Base-by-base conservation (phyloP, 2,797 vertebrate species). In the Eulemur coronatus region DNA sequence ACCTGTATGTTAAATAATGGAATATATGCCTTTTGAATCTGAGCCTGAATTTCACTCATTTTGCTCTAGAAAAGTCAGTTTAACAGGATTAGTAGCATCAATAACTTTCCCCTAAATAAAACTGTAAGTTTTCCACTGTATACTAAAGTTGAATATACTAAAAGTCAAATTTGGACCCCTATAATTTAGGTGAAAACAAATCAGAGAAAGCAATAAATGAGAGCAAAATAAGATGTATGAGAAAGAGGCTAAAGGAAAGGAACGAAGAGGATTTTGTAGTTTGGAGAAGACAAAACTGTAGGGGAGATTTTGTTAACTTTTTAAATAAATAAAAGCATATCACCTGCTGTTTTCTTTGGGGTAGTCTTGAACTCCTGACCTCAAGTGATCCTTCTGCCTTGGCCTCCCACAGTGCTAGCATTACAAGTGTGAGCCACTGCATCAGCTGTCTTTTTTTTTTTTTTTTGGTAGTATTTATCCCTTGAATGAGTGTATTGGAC, bases 11-110 rank as follows among this genome's bases (percentile, higher is more conserved):
- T 72, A 10, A 82, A 41, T 17, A 70, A 52, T 75, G 88, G 89
- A 88, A 90, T 70, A 57, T 28, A 81, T 0, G 15, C 43, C 38
- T 69, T 67, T 81, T 80, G 67, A 96, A 91, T 89, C 55, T 50
- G 84, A 93, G 52, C 50, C 72, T 79, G 52, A 95, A 91, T 95
- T 63, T 82, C 76, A 89, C 65, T 82, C 15, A 70, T 84, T 97
- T 95, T 67, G n/a, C 63, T 82, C 59, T 86, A 81, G 35, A 91
- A 96, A 86, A 76, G 14, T 7, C 61, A 73, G 69, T 59, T 52
- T 85, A 89, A 59, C 65, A 85, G 38, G 50, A 59, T 84, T 59
- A 65, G 59, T 72, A 81, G 59, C 57, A 96, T 79, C 35, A 59
- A 38, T 82, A 93, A 86, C 18, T 2, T 97, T 85, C 22, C 41